Conservation (phyloP, 2,888 invertebrate species). For the Dioctria linearis region DNA sequence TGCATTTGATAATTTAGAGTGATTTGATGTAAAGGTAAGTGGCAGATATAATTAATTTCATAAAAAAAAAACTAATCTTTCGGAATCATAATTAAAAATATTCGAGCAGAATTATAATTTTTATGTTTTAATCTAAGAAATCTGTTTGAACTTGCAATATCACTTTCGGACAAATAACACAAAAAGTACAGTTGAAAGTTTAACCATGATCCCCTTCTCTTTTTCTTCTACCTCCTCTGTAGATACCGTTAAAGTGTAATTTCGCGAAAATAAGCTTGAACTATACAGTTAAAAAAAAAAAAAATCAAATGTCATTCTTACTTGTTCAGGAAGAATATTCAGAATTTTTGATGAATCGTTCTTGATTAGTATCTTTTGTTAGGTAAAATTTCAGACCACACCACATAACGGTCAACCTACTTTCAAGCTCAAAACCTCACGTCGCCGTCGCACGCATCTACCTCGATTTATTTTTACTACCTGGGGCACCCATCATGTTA, state of each 20-base stretch:
- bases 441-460: slow-evolving; percentile 34
- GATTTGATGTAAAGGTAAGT: no score
- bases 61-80: no score
- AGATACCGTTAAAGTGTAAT: slow-evolving; percentile 32
- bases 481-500: slow-evolving; percentile 42
- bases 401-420: slow-evolving; percentile 52
- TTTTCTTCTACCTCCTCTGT: background rate
- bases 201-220: no score
- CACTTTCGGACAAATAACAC: no score
- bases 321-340: slow-evolving; percentile 20
- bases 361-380: slow-evolving; percentile 38
- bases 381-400: slow-evolving; percentile 45
- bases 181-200: no score
- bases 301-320: background rate
- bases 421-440: slow-evolving; percentile 31
- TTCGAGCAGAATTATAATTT: background rate
- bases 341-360: slow-evolving; percentile 46
- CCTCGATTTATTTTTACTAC: slow-evolving; percentile 30
- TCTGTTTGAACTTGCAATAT: no score
- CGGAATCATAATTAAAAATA: no score
- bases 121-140: slow-evolving; percentile 25
- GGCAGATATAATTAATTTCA: no score
- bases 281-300: background rate
- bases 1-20: no score
- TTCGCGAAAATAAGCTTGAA: slow-evolving; percentile 11